Percentiles rank a stretch among this genome's conserved stretches.
Evolutionary conservation across 37 sponge, comb jelly and placozoan species (phyloP).

Genomic region (Mnemiopsis leidyi): DNA sequence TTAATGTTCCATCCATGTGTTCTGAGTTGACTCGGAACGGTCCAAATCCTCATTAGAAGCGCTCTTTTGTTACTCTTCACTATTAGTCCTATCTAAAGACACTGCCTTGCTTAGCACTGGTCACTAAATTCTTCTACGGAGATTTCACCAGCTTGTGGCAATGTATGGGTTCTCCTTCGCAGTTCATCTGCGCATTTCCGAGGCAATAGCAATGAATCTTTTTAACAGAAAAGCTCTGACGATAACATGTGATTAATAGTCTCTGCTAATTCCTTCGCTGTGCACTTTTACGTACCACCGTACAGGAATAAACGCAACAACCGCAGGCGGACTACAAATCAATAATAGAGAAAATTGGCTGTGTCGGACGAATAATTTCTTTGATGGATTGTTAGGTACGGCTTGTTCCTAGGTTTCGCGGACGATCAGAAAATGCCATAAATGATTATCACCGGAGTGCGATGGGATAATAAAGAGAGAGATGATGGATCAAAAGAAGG

Average conservation of each 20-base stretch:
- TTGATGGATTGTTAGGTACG: not conserved
- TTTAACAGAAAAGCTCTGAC: not conserved
- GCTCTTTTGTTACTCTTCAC: too few species aligned
- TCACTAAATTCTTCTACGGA: too few species aligned
- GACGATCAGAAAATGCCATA: too few species aligned
- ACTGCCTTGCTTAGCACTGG: too few species aligned
- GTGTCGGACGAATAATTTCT: not conserved
- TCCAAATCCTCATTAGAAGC: not conserved
- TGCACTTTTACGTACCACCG: not conserved
- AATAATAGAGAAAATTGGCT: not conserved
- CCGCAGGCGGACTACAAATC: not conserved
- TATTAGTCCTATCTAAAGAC: too few species aligned
- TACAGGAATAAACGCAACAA: not conserved
- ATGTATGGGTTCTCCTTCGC: not conserved
- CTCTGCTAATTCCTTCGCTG: not conserved
- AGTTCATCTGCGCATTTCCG: not conserved
- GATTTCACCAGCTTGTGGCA: not conserved
- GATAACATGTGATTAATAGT: not conserved
- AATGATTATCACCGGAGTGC: too few species aligned
- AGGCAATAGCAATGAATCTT: not conserved
- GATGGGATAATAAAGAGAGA: too few species aligned
- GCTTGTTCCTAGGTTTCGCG: too few species aligned
- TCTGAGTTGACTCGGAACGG: not conserved
- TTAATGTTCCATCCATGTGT: not conserved
- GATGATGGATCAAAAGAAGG: too few species aligned